Evolutionary conservation across 1,140 invertebrate species (phyloP), one percentile per base, ranked within the genome.

Genomic region (Samia ricini): DNA sequence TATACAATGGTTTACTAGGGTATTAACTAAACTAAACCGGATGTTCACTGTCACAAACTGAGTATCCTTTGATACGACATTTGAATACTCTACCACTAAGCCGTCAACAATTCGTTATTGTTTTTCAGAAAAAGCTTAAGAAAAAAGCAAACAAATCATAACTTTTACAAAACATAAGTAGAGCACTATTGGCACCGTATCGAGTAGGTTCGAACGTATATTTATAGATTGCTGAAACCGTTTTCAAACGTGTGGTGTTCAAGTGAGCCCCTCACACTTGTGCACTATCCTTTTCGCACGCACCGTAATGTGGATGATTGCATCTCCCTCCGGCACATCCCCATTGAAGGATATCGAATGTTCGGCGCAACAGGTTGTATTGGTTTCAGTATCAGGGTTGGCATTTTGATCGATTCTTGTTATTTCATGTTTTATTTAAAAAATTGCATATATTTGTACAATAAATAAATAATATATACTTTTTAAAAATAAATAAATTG

Each of bases 301-400:
- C 21, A 20, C 10, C 18, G 0, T 5, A 22, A 18, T n/a, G 12
- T 15, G 12, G 22, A 50, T 59, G 26, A n/a, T 5, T 23, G 57
- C 52, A 5, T 85, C 83, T 61, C 70, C 52, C 42, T 89, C 72
- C 59, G 58, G 23, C 74, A n/a, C n/a, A 67, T 42, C 74, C 71
- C 78, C 83, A 87, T 86, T 85, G 85, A 86, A 85, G 79, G 82
- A 82, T 86, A 89, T 89, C 85, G 86, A 89, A 89, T 81, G 83
- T 85, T 89, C 76, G 76, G 75, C 71, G 82, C 86, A 89, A 89
- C 86, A 89, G 77, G 86, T 86, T 64, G 76, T 85, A 89, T 89
- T 79, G 86, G 79, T 68, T 81, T 78, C 74, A 66, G 69, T 55
- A 71, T 65, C 76, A 89, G 86, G 86, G 85, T 63, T 88, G 82